A percentile compares a stretch with the other conserved stretches of the same genome.
Evolutionary conservation across 2,797 vertebrate genomes (phyloP).

Genomic region (Spheniscus humboldti): DNA sequence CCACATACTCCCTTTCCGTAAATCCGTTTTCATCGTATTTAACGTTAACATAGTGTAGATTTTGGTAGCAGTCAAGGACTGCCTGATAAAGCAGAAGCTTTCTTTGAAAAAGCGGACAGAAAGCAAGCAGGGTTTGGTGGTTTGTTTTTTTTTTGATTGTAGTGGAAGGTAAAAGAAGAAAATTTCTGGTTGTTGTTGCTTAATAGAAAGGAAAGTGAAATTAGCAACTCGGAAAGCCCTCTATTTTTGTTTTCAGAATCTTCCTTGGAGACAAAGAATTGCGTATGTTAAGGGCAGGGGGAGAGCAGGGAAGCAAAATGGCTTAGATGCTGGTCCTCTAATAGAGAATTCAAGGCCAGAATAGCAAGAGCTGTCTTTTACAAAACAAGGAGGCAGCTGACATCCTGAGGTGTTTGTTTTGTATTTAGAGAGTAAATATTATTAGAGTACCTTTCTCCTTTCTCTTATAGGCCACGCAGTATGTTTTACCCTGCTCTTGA

Average conservation of each 20-base stretch:
- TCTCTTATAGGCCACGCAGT: accelerated
- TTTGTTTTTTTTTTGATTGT: background rate
- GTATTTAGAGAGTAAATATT: background rate
- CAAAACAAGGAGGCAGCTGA: background rate
- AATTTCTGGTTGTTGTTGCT: background rate
- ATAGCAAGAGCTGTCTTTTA: background rate
- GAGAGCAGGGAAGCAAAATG: background rate
- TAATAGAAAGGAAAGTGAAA: background rate
- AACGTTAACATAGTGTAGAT: accelerated
- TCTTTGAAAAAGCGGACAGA: background rate
- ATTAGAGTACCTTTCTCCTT: accelerated
- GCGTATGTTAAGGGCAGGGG: accelerated
- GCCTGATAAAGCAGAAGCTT: background rate
- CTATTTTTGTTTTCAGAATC: background rate
- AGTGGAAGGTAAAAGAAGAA: background rate
- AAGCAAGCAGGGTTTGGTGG: background rate
- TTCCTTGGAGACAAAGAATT: background rate
- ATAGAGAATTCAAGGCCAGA: background rate
- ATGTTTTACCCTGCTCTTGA: background rate
- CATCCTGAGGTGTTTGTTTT: background rate
- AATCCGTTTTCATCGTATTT: accelerated
- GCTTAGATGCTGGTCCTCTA: background rate
- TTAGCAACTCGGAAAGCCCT: background rate
- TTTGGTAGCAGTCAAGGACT: background rate
- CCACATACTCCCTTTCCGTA: accelerated